phyloP scores from a whole-genome alignment of 2,888 invertebrate species.

The Crocallis elinguaria region DNA sequence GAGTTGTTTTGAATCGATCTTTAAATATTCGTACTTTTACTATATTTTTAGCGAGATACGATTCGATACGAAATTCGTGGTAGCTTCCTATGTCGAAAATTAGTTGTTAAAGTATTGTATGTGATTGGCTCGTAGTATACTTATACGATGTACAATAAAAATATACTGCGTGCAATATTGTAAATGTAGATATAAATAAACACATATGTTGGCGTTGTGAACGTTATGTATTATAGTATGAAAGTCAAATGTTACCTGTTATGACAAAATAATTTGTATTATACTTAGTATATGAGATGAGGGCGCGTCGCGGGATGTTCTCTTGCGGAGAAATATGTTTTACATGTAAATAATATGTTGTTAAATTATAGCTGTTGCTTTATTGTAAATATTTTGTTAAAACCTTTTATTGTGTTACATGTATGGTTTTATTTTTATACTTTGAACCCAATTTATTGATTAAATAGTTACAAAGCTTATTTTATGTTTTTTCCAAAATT shows the following conservation, averaged over 20 bases:
- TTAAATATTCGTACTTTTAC: constrained; percentile 54
- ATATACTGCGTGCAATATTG: constrained; percentile 84
- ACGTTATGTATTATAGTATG: constrained; percentile 83
- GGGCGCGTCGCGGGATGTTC: constrained; percentile 60
- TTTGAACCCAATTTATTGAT: constrained; percentile 61
- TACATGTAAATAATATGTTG: constrained; percentile 78
- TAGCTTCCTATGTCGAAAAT: constrained; percentile 73
- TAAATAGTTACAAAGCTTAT: constrained; percentile 57
- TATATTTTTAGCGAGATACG: constrained; percentile 62
- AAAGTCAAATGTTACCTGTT: constrained; percentile 85
- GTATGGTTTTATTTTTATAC: constrained; percentile 57
- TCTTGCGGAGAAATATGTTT: constrained; percentile 62
- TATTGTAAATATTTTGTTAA: constrained; percentile 82
- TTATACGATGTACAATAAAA: constrained; percentile 73
- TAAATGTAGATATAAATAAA: constrained; percentile 66
- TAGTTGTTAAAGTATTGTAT: constrained; percentile 61
- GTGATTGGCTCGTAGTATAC: constrained; percentile 65
- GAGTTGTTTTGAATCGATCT: constrained; percentile 57
- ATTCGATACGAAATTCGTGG: constrained; percentile 67
- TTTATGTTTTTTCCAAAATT: constrained; percentile 54
- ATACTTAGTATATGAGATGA: constrained; percentile 64
- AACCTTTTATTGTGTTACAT: constrained; percentile 71
- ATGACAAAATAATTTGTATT: constrained; percentile 83
- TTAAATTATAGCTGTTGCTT: constrained; percentile 82
- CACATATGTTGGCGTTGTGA: constrained; percentile 82